These are phyloP conservation scores for Sternotherus odoratus DNA, from an alignment of 2,797 vertebrate species.

Conservation along the genomic window DNA sequence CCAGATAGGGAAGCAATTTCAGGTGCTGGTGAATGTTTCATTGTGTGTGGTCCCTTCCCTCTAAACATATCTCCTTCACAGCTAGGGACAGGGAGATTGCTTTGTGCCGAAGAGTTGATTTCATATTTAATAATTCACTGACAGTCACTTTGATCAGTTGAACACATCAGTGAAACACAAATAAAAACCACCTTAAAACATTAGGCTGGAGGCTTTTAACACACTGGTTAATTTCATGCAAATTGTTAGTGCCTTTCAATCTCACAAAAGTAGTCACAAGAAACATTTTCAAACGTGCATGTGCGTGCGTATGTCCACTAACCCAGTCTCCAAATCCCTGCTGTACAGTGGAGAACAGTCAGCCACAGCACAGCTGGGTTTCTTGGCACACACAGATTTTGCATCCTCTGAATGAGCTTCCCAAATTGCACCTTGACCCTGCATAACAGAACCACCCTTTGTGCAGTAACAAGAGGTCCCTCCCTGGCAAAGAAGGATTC, in stretches of 20 bases:
- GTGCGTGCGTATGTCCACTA: neutral
- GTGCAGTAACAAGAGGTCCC: neutral
- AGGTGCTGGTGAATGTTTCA: neutral
- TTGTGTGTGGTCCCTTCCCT: neutral
- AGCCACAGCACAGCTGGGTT: neutral
- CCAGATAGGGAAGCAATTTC: neutral
- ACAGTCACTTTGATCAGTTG: constrained; percentile 31
- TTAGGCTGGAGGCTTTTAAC: constrained; percentile 11
- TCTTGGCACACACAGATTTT: neutral
- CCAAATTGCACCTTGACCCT: neutral
- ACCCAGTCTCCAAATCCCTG: neutral
- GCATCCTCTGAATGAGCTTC: neutral
- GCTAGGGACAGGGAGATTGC: neutral
- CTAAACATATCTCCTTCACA: neutral
- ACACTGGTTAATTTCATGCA: neutral
- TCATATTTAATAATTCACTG: constrained; percentile 49
- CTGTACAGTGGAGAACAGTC: neutral
- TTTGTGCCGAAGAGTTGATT: constrained; percentile 27
- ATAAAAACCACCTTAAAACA: constrained; percentile 23
- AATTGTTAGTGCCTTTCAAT: neutral
- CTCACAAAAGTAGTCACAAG: neutral
- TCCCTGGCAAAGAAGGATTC: neutral
- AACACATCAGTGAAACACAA: constrained; percentile 43
- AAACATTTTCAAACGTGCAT: neutral
- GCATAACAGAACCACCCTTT: neutral